A percentile compares a stretch with the other conserved stretches of the same genome.
phyloP scores from a whole-genome alignment of 2,888 invertebrate genomes.

The Molanna angustata region DNA sequence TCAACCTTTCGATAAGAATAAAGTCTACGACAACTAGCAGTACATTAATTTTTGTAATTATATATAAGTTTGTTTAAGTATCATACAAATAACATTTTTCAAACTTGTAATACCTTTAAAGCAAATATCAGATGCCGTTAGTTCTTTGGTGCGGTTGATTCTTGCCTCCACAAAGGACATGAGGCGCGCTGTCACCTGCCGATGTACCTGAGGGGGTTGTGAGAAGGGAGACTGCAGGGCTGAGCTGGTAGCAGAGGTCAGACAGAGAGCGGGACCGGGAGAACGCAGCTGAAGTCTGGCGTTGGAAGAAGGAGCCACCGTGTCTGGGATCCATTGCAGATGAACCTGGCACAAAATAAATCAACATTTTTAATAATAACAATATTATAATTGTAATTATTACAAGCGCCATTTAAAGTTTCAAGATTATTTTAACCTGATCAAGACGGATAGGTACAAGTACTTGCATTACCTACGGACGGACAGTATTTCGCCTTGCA shows the following conservation, averaged over 20 bases:
- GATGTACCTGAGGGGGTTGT: constrained; percentile 19
- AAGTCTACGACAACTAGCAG: too few species aligned
- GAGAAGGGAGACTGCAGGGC: constrained; percentile 37
- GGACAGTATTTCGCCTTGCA: too few species aligned
- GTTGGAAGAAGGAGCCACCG: constrained; percentile 40
- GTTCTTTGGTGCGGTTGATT: constrained; percentile 46
- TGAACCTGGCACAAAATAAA: constrained; percentile 45
- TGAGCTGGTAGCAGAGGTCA: constrained; percentile 43
- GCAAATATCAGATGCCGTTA: constrained; percentile 39
- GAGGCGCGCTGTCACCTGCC: constrained; percentile 1
- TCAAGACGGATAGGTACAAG: too few species aligned
- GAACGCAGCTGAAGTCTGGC: constrained; percentile 41
- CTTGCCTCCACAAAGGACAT: constrained; percentile 41
- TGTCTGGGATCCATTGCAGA: constrained; percentile 30
- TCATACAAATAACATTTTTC: too few species aligned
- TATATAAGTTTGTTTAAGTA: too few species aligned
- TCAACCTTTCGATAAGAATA: too few species aligned
- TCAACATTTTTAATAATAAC: background rate
- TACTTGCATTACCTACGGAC: too few species aligned
- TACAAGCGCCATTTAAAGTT: too few species aligned
- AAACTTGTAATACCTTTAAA: constrained; percentile 23
- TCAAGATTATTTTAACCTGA: too few species aligned
- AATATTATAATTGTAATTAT: constrained; percentile 1
- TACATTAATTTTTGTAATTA: too few species aligned
- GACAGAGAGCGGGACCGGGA: constrained; percentile 46